Percentiles rank a stretch among this genome's conserved stretches.
phyloP scores from a whole-genome alignment of 53 echinoderm and acorn worm genomes.

The Paracentrotus lividus region DNA sequence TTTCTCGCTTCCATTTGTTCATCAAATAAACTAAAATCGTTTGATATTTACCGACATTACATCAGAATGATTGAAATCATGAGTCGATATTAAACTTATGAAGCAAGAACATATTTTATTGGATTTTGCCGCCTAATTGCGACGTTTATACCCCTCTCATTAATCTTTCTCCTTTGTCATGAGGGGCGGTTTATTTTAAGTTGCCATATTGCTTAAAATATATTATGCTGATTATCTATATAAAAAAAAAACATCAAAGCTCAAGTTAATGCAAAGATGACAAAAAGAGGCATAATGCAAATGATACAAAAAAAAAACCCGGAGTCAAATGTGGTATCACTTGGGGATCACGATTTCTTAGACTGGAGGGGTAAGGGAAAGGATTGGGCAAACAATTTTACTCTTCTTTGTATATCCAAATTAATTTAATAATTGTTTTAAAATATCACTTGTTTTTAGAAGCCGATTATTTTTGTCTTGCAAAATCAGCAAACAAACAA shows the following conservation, averaged over 20 bases:
- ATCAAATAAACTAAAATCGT: not conserved
- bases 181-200: not conserved
- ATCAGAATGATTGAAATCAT: not conserved
- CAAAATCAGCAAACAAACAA: too few species aligned
- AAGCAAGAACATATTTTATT: conserved; percentile 2
- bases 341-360: too few species aligned
- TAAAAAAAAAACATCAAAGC: not conserved
- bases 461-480: too few species aligned
- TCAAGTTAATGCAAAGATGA: too few species aligned
- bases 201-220: not conserved
- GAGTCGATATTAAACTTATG: not conserved
- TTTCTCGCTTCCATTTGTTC: conserved; percentile 30
- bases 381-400: too few species aligned
- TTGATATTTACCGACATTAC: conserved; percentile 34
- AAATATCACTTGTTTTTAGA: too few species aligned
- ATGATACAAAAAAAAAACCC: too few species aligned
- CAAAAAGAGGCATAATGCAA: too few species aligned
- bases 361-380: too few species aligned
- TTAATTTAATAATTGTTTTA: too few species aligned
- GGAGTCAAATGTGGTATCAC: not conserved
- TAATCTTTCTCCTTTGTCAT: not conserved
- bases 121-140: conserved; percentile 11
- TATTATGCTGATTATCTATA: not conserved
- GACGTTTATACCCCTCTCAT: conserved; percentile 5
- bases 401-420: too few species aligned